A percentile compares a stretch with the other conserved stretches of the same genome.
phyloP scores from a whole-genome alignment of 1,140 invertebrate genomes.

The Drosophila pandora region DNA sequence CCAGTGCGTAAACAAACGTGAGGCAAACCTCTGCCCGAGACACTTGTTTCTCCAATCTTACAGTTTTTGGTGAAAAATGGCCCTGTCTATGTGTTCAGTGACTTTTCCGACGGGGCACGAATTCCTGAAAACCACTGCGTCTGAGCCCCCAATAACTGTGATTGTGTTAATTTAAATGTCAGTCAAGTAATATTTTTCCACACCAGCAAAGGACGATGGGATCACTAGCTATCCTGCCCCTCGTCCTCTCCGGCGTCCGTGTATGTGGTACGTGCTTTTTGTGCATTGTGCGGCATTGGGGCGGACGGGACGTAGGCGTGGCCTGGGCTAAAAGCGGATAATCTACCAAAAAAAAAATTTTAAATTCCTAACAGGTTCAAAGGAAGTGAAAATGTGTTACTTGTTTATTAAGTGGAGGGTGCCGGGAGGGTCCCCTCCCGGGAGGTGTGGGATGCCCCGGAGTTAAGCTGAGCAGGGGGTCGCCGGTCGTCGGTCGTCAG shows the following conservation, averaged over 20 bases:
- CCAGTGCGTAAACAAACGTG: neutral
- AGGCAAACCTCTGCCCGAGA: neutral
- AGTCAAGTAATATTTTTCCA: conserved; percentile 81
- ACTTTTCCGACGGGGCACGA: conserved; percentile 46
- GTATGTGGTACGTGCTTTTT: conserved; percentile 74
- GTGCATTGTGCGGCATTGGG: conserved; percentile 72
- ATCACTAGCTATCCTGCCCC: conserved; percentile 37
- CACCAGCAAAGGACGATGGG: conserved; percentile 53
- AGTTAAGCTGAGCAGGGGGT: conserved; percentile 20
- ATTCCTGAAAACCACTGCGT: conserved; percentile 38
- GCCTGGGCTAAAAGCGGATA: conserved; percentile 70
- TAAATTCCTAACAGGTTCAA: conserved; percentile 80
- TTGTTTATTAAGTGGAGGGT: conserved; percentile 64
- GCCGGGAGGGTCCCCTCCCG: neutral
- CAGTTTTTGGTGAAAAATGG: neutral
- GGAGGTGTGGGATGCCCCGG: neutral
- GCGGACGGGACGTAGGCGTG: conserved; percentile 51
- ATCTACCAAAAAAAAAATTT: conserved; percentile 73
- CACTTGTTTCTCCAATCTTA: neutral
- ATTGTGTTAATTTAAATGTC: conserved; percentile 83
- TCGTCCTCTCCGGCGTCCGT: neutral
- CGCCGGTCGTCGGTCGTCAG: neutral
- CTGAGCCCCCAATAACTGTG: conserved; percentile 75
- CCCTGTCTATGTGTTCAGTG: conserved; percentile 42
- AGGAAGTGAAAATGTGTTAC: conserved; percentile 82